Conservation (phyloP, 2,888 invertebrate species). For the Cactoblastis cactorum region DNA sequence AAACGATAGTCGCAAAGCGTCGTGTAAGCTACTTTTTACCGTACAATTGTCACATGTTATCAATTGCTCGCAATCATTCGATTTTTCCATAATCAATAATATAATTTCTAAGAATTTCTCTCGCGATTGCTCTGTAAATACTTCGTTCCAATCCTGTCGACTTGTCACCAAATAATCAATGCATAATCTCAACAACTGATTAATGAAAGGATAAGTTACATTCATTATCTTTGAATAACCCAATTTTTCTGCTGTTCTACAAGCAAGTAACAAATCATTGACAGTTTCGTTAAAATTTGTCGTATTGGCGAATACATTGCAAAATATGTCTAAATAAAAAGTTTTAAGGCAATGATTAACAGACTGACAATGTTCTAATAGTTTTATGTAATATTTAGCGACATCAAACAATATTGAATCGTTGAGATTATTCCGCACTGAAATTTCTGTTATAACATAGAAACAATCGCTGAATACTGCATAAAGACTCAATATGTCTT, state of each 20-base stretch:
- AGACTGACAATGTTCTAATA: constrained; percentile 44
- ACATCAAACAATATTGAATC: constrained; percentile 32
- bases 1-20: constrained; percentile 52
- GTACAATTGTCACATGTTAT: constrained; percentile 60
- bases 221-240: constrained; percentile 40
- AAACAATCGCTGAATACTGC: constrained; percentile 55
- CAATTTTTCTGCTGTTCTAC: constrained; percentile 45
- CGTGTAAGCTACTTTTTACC: constrained; percentile 51
- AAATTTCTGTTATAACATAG: constrained; percentile 51
- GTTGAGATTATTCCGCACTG: constrained; percentile 40
- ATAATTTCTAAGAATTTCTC: constrained; percentile 45
- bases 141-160: constrained; percentile 19
- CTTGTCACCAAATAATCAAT: constrained; percentile 42
- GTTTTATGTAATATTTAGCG: constrained; percentile 31
- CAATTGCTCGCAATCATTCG: constrained; percentile 41
- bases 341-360: constrained; percentile 55
- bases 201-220: constrained; percentile 50
- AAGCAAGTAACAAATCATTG: constrained; percentile 37
- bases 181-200: constrained; percentile 51
- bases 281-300: constrained; percentile 38
- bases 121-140: constrained; percentile 34
- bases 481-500: constrained; percentile 44
- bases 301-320: constrained; percentile 41
- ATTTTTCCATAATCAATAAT: constrained; percentile 37
- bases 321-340: constrained; percentile 49